phyloP scores from a whole-genome alignment of 2,888 invertebrate genomes.

The Saturnia japonica region DNA sequence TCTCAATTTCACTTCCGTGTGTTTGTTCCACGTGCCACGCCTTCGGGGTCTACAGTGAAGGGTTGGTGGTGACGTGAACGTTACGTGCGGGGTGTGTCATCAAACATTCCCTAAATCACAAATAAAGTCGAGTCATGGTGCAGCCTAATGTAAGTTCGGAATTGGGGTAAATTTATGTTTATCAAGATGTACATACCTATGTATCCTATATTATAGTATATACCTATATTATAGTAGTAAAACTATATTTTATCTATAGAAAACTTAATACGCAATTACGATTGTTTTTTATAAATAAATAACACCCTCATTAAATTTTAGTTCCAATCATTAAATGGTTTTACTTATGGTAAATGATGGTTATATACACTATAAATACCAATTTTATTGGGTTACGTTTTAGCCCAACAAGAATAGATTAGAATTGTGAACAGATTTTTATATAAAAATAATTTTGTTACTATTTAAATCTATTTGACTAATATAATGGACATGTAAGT shows the following conservation, averaged over 20 bases:
- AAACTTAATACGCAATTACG: not conserved
- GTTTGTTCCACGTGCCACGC: conserved; percentile 75
- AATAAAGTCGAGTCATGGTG: conserved; percentile 12
- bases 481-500: too few species aligned
- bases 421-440: too few species aligned
- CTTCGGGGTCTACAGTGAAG: conserved; percentile 65
- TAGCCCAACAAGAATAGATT: too few species aligned
- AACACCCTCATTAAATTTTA: not conserved
- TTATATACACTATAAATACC: not conserved
- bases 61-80: conserved; percentile 58
- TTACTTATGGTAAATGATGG: not conserved
- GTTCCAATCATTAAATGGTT: too few species aligned
- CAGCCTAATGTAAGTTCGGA: conserved; percentile 11
- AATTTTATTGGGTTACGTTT: not conserved
- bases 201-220: too few species aligned
- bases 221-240: too few species aligned
- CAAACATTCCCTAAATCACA: conserved; percentile 53
- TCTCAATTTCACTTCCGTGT: conserved; percentile 80
- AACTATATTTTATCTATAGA: not conserved
- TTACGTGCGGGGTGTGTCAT: conserved; percentile 54
- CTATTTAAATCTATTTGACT: too few species aligned
- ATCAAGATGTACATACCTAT: not conserved
- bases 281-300: not conserved
- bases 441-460: too few species aligned
- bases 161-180: conserved; percentile 4